Base-by-base conservation (phyloP, 53 echinoderm and acorn worm species). In the Antedon mediterranea region DNA sequence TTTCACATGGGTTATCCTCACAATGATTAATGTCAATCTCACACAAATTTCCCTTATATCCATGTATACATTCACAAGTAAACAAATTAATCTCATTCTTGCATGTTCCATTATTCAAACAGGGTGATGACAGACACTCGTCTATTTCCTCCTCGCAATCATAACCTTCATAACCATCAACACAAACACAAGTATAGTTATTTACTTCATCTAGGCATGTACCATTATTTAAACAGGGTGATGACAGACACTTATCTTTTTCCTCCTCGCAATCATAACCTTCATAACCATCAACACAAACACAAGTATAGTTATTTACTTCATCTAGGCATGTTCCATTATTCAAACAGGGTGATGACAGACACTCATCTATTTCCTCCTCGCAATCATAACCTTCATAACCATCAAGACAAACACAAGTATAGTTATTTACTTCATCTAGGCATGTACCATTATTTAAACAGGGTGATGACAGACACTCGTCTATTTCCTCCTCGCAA, bases 311-410 rank as follows among this genome's bases (percentile, higher is more conserved):
- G 31, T 72, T 73, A 31, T 83, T 72, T 0, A 41, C 41, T 5
- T 41, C 41, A 41, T 41, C 41, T 20, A 28, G 42, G 71, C 83
- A 83, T 0, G 34, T 34, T 28, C 78, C 83, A 72, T 78, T 78
- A 72, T 83, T 83, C 7, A 83, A 23, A 31, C 83, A 83, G 5
- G 83, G 83, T n/a, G 23, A 29, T 30, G 71, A 78, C 34, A 28
- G 31, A 44, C 83, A 83, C 72, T 83, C 83, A 30, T 83, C 83
- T 32, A 83, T 37, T 32, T 83, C 83, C 29, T 30, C 9, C 31
- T 83, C 83, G 34, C 83, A 83, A 4, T 30, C 18, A 8, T 27
- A 28, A 13, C 79, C 79, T 43, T 44, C 9, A 9, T 41, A 41
- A 41, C 41, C 41, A 13, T 41, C 41, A 41, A 41, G 41, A 41